Base-by-base conservation (phyloP, 2,797 vertebrate species). In the Phyllotis vaccarum region DNA sequence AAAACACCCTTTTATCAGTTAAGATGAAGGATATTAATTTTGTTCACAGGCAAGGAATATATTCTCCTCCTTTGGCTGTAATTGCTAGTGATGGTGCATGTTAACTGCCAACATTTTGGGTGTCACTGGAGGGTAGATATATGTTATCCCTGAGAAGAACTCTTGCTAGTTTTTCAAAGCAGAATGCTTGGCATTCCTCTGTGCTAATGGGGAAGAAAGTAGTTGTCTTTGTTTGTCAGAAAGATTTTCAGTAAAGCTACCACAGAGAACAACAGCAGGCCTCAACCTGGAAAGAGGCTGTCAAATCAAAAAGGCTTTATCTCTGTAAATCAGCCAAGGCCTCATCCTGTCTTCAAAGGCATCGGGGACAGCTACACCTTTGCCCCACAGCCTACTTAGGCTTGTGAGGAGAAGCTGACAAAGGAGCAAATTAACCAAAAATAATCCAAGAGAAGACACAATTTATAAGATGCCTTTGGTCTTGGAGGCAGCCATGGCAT, bases 391-490 rank as follows among this genome's bases (percentile, higher is more conserved):
- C 54, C n/a, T 64, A 17, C 60, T 88, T 85, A 83, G 88, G 75
- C 79, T 17, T 37, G 24, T 31, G n/a, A 34, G 58, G 87, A 76
- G 90, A 94, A 49, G 49, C 0, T 89, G 87, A 93, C 54, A 95
- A 81, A 72, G 72, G 87, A 75, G 86, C 88, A 86, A 92, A 93
- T 93, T 46, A 75, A 88, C 58, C 70, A 27, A 79, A 95, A 91
- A 93, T 92, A 94, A 94, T 34, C 54, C 3, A 52, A 74, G 4
- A 60, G 87, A 68, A 90, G 76, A 89, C 46, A 95, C 46, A 34
- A 94, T 95, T 96, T 97, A 92, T 29, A 62, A 86, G 74, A 79
- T 86, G 79, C 76, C 86, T 93, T 86, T 82, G 90, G 88, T 86
- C 91, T 79, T 66, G 66, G 90, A 94, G 83, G 89, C 86, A 86